These are phyloP conservation scores for Dorcus hopei DNA, from an alignment of 2,888 invertebrate species.

Conservation along the genomic window DNA sequence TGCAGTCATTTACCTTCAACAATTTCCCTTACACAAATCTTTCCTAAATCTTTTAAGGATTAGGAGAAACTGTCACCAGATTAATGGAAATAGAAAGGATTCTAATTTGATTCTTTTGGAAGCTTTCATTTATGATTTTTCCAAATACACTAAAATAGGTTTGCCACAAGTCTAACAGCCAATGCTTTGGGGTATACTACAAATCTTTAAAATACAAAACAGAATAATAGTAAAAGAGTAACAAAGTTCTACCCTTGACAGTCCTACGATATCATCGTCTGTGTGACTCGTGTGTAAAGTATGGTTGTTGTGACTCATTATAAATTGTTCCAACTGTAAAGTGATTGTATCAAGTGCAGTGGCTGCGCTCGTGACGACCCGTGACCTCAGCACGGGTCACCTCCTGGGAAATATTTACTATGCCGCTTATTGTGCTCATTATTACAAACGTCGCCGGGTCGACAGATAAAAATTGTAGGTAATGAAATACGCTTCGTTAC, in stretches of 20 bases:
- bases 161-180: no score
- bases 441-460: background rate
- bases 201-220: no score
- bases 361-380: slow-evolving; percentile 39
- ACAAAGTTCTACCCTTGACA: background rate
- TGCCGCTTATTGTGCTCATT: slow-evolving; percentile 4
- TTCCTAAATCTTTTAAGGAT: background rate
- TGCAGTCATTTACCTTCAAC: no score
- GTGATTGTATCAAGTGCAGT: slow-evolving; percentile 20
- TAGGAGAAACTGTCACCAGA: background rate
- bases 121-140: background rate
- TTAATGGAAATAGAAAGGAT: background rate
- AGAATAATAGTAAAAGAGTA: background rate
- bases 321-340: background rate
- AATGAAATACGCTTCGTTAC: no score
- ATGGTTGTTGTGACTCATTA: slow-evolving; percentile 3
- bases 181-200: no score
- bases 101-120: background rate
- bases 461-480: no score
- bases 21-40: no score
- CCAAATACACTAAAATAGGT: background rate
- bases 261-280: background rate
- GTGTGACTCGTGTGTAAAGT: background rate
- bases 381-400: slow-evolving; percentile 42
- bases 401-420: slow-evolving; percentile 31